Evolutionary conservation across 2,797 vertebrate genomes (phyloP), one percentile per base, ranked within the genome.

Genomic region (Cuniculus paca): DNA sequence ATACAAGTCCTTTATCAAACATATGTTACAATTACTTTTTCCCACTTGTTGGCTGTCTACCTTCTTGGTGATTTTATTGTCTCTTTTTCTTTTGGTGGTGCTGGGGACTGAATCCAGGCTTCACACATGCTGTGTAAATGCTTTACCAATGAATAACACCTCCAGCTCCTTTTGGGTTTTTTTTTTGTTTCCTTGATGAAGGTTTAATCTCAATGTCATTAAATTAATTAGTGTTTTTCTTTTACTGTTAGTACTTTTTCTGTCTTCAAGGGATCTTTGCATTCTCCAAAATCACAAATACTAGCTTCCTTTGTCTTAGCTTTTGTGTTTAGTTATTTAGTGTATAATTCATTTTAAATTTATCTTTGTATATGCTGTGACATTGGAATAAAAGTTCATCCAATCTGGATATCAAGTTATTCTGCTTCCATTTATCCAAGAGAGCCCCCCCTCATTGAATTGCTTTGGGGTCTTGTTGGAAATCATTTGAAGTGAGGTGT

Each of bases 321-420:
- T 80, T 92, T 96, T 92, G 85, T 52, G 1, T 92, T 85, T 77
- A 83, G n/a, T 58, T 54, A 0, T 92, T 80, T 77, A 82, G 42
- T 58, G 7, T 88, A n/a, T 91, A 72, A 79, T 90, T 90, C 77
- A 90, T 72, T 36, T 90, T 90, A 87, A 90, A 79, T 90, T 90
- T 87, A 72, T 79, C 31, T 54, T 93, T 63, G 34, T 79, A 31
- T 68, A 31, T 85, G 45, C 19, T 85, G 5, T 88, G 75, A 88
- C 24, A 0, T 75, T 84, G 26, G 26, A 78, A 7, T 79, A 72
- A 61, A 96, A 74, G 28, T 58, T 74, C 39, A 42, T 74, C 24
- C 70, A 42, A 74, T 39, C 5, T 45, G 24, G 22, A 24, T 89
- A 61, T 82, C 31, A 74, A 58, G 48, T 83, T 82, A 26, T 87